Evolutionary conservation across 2,797 vertebrate species (phyloP).

Genomic region (Lacerta viridis): DNA sequence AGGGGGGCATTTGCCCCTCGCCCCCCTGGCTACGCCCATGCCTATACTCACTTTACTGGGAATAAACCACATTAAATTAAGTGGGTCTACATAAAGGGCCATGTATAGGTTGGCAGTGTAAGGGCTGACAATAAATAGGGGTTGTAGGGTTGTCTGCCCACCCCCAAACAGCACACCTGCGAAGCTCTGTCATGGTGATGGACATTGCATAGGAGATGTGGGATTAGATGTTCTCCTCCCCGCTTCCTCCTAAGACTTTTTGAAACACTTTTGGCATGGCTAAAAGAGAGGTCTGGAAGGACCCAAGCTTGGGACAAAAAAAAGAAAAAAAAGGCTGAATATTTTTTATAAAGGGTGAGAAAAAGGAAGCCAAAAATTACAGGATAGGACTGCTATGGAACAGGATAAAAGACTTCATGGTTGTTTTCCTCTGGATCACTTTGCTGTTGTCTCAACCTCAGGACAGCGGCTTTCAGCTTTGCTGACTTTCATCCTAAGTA

Average conservation of each 20-base stretch:
- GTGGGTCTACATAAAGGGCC: neutral
- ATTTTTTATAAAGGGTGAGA: constrained; percentile 16
- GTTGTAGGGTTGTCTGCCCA: neutral
- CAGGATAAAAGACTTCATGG: constrained; percentile 15
- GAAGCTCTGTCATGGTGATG: neutral
- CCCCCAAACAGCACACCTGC: neutral
- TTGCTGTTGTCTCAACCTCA: constrained; percentile 30
- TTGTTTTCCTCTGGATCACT: constrained; percentile 23
- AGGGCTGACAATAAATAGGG: neutral
- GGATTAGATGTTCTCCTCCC: neutral
- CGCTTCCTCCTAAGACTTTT: neutral
- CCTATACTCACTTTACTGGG: neutral
- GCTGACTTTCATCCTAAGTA: constrained; percentile 18
- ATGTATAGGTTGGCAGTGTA: neutral
- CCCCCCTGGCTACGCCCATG: too few species aligned
- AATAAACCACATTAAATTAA: neutral
- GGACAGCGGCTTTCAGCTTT: constrained; percentile 7
- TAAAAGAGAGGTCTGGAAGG: neutral
- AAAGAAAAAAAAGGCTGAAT: neutral
- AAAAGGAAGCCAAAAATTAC: constrained; percentile 40
- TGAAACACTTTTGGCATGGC: constrained; percentile 16
- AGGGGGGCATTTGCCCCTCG: too few species aligned
- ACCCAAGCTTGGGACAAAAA: neutral
- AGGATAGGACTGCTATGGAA: constrained; percentile 16
- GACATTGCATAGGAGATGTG: neutral